A percentile compares a stretch with the other conserved stretches of the same genome.
phyloP scores from a whole-genome alignment of 2,797 vertebrate genomes.

The Apogon hyalosoma region DNA sequence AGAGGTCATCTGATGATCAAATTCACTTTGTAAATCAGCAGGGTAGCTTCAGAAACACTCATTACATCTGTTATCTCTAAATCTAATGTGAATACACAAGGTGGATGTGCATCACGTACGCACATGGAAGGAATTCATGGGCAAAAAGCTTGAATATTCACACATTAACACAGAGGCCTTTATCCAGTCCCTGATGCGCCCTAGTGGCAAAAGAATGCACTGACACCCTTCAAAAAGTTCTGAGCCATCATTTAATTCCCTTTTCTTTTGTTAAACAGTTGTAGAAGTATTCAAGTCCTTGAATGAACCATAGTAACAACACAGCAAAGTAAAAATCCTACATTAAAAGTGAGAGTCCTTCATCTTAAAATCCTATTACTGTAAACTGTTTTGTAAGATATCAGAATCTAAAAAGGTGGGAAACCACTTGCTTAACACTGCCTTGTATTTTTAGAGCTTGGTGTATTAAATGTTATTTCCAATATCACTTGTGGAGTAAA shows the following conservation, averaged over 20 bases:
- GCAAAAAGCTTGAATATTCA: not conserved
- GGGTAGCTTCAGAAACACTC: not conserved
- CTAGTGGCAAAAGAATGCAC: slow-evolving; percentile 68
- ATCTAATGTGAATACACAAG: not conserved
- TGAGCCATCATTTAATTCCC: not conserved
- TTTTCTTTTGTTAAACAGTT: not conserved
- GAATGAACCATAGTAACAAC: too few species aligned
- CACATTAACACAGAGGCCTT: slow-evolving; percentile 14
- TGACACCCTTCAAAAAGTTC: slow-evolving; percentile 9
- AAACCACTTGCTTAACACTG: too few species aligned
- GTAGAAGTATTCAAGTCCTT: too few species aligned
- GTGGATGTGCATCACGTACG: not conserved
- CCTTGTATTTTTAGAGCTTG: too few species aligned
- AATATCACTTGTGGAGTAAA: too few species aligned
- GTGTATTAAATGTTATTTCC: too few species aligned
- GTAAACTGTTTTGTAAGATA: too few species aligned
- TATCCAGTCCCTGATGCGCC: slow-evolving; percentile 61
- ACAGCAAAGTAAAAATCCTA: too few species aligned
- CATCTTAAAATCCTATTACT: too few species aligned
- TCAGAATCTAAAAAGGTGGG: too few species aligned
- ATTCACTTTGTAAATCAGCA: slow-evolving; percentile 7
- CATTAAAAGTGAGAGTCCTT: too few species aligned
- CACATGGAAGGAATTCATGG: not conserved
- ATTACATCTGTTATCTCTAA: not conserved
- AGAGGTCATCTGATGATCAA: not conserved